A percentile compares a stretch with the other conserved stretches of the same genome.
Evolutionary conservation across 92 coral and sea anemone species (phyloP).

Genomic region (Epizoanthus rinbou): DNA sequence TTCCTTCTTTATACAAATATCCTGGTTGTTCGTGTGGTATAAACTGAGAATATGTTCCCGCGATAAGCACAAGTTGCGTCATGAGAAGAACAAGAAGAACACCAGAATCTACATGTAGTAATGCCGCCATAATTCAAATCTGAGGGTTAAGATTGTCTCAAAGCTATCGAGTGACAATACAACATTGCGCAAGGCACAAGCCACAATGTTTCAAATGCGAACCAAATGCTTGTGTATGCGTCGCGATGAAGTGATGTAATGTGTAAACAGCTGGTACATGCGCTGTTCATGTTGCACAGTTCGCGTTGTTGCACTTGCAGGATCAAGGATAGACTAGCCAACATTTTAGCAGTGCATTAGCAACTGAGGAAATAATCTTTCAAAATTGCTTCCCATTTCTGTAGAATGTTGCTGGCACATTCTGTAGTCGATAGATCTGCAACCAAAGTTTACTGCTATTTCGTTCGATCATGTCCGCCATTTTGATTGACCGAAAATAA

Average conservation of each 20-base stretch:
- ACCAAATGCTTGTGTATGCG: background rate
- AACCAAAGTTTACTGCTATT: too few relatives aligned
- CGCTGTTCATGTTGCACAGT: too few relatives aligned
- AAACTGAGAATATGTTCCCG: conserved; percentile 12
- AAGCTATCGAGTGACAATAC: conserved; percentile 3
- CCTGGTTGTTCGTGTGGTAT: conserved; percentile 40
- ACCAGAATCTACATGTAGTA: background rate
- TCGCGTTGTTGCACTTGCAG: too few relatives aligned
- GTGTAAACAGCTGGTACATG: background rate
- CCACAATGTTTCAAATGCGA: background rate
- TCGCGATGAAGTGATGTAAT: conserved; percentile 1
- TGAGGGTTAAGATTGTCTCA: background rate
- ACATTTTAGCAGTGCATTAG: too few relatives aligned
- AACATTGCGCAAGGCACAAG: background rate
- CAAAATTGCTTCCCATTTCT: too few relatives aligned
- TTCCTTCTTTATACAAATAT: conserved; percentile 34
- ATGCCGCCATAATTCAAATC: background rate
- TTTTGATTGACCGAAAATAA: too few relatives aligned
- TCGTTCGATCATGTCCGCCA: too few relatives aligned
- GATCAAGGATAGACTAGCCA: too few relatives aligned
- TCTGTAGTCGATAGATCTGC: too few relatives aligned
- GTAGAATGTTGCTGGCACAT: too few relatives aligned
- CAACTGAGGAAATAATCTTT: too few relatives aligned
- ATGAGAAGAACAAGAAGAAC: background rate
- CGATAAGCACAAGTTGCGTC: background rate